Conservation (phyloP, 2,113 vertebrate genomes). For the Corythornis cristatus region DNA sequence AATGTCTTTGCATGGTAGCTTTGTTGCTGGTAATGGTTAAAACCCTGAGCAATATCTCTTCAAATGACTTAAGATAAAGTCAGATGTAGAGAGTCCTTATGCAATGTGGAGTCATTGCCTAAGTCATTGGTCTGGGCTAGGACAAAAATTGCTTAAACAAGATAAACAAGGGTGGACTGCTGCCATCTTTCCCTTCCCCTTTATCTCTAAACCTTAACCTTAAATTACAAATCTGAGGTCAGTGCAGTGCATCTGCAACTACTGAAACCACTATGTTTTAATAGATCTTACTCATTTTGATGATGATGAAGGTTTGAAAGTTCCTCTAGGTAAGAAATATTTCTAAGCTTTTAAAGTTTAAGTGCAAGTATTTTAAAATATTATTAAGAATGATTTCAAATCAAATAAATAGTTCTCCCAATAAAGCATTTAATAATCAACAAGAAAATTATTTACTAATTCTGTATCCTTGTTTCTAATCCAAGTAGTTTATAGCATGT, state of each 20-base stretch:
- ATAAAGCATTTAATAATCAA: not conserved
- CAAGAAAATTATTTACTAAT: not conserved
- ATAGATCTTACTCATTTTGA: not conserved
- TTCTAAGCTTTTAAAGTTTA: not conserved
- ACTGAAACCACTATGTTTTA: not conserved
- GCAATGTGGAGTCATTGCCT: not conserved
- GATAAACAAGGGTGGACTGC: not conserved
- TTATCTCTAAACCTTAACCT: constrained; percentile 41
- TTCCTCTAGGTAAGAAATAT: not conserved
- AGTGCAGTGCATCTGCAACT: not conserved
- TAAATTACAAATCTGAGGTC: not conserved
- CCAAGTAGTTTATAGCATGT: not conserved
- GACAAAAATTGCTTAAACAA: constrained; percentile 7
- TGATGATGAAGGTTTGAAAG: not conserved
- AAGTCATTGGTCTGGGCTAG: not conserved
- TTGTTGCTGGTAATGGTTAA: not conserved
- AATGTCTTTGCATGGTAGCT: not conserved
- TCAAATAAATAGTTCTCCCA: not conserved
- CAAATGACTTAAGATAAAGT: not conserved
- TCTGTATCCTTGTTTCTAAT: not conserved
- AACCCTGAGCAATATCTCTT: not conserved
- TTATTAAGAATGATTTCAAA: not conserved
- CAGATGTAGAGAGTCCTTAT: not conserved
- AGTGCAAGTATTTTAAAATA: not conserved
- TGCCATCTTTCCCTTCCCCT: constrained; percentile 17